Base-by-base conservation (phyloP, 2,797 vertebrate species). In the Setipinna tenuifilis region DNA sequence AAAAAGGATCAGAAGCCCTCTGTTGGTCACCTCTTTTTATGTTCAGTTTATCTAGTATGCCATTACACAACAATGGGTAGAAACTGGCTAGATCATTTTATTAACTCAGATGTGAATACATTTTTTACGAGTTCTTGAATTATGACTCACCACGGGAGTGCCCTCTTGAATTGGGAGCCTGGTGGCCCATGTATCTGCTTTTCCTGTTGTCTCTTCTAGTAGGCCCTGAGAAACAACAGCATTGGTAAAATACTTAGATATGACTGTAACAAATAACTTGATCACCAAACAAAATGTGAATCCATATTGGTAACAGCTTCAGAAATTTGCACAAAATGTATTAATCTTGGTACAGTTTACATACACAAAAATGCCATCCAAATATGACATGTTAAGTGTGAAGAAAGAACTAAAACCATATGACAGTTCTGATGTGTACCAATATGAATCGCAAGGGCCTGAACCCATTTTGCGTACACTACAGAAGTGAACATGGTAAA, bases 121-220 rank as follows among this genome's bases (percentile, higher is more conserved):
- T 54, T 54, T 54, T 9, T 9, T 9, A 54, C 2, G 7, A 54
- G 9, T 54, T 54, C 14, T 41, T 41, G 35, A 41, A 41, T 41
- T 41, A 6, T 3, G 19, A 48, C 87, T 89, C 91, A 95, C 95
- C 95, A 48, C 90, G 88, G 31, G 35, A 50, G 81, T 88, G 61
- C 41, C 88, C 91, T 87, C 81, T 85, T 0, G 21, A 85, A 28
- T 85, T 83, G 0, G 87, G 86, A 44, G 82, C 50, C 75, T 87
- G 83, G 28, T 84, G 89, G 0, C 85, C 88, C 4, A 93, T 44
- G 86, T 92, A 93, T 54, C 90, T 91, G 84, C 96, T 97, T 88
- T 97, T 97, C 3, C 96, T 90, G 0, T 90, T 94, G 88, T 97
- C 96, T 23, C 68, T 94, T 25, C 96, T 92, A 0, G 96, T 96